These are phyloP conservation scores for Agrochola circellaris DNA, from an alignment of 2,888 invertebrate genomes.

Conservation along the genomic window DNA sequence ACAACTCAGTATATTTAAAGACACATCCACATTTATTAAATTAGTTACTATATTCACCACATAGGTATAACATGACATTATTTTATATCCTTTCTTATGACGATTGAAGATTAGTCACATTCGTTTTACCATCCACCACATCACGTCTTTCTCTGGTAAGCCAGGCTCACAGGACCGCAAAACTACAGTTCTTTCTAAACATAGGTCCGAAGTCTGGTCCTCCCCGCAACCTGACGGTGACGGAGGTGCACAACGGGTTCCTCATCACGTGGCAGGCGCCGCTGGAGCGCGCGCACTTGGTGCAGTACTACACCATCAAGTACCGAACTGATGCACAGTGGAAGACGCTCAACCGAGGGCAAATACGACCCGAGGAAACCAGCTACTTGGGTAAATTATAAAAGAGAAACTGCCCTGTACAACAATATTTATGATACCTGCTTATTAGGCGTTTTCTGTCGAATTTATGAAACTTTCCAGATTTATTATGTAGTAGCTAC, in stretches of 20 bases:
- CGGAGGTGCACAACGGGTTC: slow-evolving; percentile 97
- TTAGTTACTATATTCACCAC: background rate
- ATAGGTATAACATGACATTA: background rate
- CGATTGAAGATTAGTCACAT: background rate
- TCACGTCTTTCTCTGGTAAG: background rate
- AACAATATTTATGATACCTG: background rate
- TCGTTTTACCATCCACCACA: background rate
- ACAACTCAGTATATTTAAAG: background rate
- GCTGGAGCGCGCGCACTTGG: slow-evolving; percentile 94
- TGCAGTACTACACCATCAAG: slow-evolving; percentile 97
- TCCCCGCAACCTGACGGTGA: slow-evolving; percentile 97
- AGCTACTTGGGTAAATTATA: slow-evolving; percentile 93
- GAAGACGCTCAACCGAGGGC: slow-evolving; percentile 96
- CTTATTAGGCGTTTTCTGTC: no score
- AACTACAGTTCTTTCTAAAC: slow-evolving; percentile 33
- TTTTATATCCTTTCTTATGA: no score
- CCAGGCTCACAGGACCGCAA: background rate
- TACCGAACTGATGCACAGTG: slow-evolving; percentile 97
- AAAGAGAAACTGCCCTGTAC: background rate
- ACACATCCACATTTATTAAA: background rate
- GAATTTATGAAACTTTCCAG: background rate
- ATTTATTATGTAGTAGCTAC: background rate
- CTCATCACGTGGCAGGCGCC: slow-evolving; percentile 97
- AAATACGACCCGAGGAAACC: slow-evolving; percentile 97
- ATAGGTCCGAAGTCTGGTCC: slow-evolving; percentile 97